Evolutionary conservation across 2,888 invertebrate genomes (phyloP).

Genomic region (Lepidochrysops patricia): DNA sequence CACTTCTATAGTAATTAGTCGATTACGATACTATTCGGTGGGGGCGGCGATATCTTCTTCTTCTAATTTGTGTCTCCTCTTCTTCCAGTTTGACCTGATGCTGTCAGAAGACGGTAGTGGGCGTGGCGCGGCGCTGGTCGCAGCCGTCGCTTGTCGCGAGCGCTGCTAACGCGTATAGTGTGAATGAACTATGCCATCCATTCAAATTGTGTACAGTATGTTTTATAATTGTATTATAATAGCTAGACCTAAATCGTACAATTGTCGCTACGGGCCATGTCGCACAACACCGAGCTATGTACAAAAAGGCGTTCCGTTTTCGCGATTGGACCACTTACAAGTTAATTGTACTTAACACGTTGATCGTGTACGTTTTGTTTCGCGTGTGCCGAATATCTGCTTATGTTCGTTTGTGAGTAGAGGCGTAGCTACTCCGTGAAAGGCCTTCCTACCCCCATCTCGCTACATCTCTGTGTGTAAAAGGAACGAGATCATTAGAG

Average conservation of each 20-base stretch:
- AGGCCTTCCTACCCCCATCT: too few species aligned
- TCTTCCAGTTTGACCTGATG: slow-evolving; percentile 90
- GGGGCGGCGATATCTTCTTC: neutral
- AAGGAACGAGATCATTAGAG: too few species aligned
- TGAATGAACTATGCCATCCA: slow-evolving; percentile 5
- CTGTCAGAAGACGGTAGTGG: slow-evolving; percentile 97
- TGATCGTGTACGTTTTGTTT: slow-evolving; percentile 3
- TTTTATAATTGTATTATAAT: slow-evolving; percentile 7
- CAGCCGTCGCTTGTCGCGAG: slow-evolving; percentile 89
- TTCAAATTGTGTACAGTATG: slow-evolving; percentile 8
- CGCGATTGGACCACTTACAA: neutral
- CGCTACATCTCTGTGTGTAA: too few species aligned
- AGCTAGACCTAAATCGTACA: neutral
- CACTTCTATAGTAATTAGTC: too few species aligned
- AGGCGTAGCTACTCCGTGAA: too few species aligned
- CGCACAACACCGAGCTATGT: neutral
- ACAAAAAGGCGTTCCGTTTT: neutral
- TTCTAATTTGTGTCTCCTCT: slow-evolving; percentile 14
- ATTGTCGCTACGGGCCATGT: neutral
- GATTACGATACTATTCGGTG: too few species aligned
- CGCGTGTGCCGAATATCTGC: neutral
- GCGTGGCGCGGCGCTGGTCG: slow-evolving; percentile 95
- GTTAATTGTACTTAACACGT: slow-evolving; percentile 12
- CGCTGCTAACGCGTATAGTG: slow-evolving; percentile 28
- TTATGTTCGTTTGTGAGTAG: neutral